Percentiles rank a stretch among this genome's conserved stretches.
These are phyloP conservation scores for Acanthosepion lycidas DNA, from an alignment of 2,888 invertebrate species.

Conservation along the genomic window DNA sequence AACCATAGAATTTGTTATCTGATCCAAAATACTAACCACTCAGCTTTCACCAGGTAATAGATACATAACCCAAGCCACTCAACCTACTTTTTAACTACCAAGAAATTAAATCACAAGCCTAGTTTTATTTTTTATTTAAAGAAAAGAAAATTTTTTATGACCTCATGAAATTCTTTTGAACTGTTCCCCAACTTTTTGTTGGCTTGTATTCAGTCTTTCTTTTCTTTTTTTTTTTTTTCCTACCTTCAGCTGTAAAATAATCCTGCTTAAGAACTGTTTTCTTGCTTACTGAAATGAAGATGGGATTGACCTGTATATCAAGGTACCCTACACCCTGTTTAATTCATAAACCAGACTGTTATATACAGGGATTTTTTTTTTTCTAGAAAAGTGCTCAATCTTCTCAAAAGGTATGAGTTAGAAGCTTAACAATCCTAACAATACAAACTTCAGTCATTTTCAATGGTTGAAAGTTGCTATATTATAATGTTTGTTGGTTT, in stretches of 20 bases:
- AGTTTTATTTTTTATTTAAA: not conserved
- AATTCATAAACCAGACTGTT: not conserved
- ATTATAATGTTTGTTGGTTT: not conserved
- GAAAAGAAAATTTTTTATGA: not conserved
- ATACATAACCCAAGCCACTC: not conserved
- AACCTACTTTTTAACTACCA: not conserved
- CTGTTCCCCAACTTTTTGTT: not conserved
- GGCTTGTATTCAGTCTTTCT: not conserved
- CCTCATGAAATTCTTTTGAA: constrained; percentile 33
- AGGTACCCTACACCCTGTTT: not conserved
- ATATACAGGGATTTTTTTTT: not conserved
- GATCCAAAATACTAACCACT: not conserved
- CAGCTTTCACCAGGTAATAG: not conserved
- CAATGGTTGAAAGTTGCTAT: not conserved
- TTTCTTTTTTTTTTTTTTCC: not conserved
- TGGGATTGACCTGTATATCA: not conserved
- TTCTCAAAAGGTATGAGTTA: not conserved
- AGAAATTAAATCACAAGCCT: not conserved
- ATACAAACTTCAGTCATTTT: not conserved
- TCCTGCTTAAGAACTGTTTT: not conserved
- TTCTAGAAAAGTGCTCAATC: not conserved
- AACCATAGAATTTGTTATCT: not conserved
- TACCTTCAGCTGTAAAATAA: not conserved
- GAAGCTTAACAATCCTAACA: not conserved
- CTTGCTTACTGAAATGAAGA: not conserved